Percentiles rank a stretch among this genome's conserved stretches.
Conservation (phyloP, 1,140 invertebrate species). For the Choristoneura fumiferana region DNA sequence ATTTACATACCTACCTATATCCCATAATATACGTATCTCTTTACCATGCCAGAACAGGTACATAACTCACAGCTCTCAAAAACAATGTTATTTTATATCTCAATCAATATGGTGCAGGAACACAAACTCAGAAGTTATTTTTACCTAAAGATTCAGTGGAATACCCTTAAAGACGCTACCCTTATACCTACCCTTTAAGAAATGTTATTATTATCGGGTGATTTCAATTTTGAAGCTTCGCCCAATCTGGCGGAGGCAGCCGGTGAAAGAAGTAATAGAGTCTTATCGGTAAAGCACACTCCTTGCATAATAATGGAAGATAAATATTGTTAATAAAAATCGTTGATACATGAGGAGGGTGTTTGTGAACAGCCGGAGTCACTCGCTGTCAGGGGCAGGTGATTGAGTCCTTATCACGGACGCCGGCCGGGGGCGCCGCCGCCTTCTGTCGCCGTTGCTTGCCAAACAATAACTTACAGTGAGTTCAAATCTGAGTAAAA, state of each 20-base stretch:
- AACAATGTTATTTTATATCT: no score
- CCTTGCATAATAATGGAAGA: constrained; percentile 37
- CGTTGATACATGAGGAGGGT: constrained; percentile 26
- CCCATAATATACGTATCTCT: no score
- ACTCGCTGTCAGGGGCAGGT: constrained; percentile 43
- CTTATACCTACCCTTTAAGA: no score
- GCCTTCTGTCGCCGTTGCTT: neutral
- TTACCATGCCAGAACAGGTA: no score
- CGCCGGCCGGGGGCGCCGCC: constrained; percentile 14
- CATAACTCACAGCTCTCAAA: no score
- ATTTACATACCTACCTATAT: no score
- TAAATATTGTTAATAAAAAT: constrained; percentile 35
- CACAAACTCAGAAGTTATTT: neutral
- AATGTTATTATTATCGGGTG: constrained; percentile 15
- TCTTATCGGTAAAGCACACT: constrained; percentile 33
- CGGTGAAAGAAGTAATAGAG: constrained; percentile 4
- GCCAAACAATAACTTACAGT: no score
- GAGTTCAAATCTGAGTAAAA: no score
- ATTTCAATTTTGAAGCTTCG: constrained; percentile 3
- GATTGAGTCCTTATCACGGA: constrained; percentile 45
- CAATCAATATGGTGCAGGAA: neutral
- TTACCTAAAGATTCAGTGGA: constrained; percentile 3
- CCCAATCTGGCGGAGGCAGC: constrained; percentile 1
- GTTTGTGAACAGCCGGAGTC: constrained; percentile 23
- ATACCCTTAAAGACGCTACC: no score